Evolutionary conservation across 2,113 vertebrate genomes (phyloP).

Genomic region (Oostethus manadensis): DNA sequence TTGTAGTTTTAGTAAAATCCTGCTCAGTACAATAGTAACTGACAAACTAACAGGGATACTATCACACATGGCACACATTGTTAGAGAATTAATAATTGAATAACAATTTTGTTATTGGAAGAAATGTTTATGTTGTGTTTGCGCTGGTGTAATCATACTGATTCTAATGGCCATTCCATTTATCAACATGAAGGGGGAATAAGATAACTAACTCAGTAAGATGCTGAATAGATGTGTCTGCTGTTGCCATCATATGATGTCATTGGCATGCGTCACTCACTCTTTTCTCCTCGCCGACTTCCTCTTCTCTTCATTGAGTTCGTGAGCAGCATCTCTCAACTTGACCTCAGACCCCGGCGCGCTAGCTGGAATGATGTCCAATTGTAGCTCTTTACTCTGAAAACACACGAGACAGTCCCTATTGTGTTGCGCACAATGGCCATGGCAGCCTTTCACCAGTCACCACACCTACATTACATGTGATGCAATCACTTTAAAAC

Average conservation of each 20-base stretch:
- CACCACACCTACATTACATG: slow-evolving; percentile 1
- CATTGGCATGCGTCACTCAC: slow-evolving; percentile 62
- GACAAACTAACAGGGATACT: too few species aligned
- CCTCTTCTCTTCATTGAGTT: slow-evolving; percentile 95
- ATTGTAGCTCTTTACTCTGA: slow-evolving; percentile 95
- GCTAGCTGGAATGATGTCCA: slow-evolving; percentile 96
- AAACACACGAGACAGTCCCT: slow-evolving; percentile 34
- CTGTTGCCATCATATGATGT: not conserved
- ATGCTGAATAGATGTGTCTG: not conserved
- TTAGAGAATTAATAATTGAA: too few species aligned
- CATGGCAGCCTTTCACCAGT: slow-evolving; percentile 6
- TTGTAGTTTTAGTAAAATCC: too few species aligned
- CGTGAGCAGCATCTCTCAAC: slow-evolving; percentile 91
- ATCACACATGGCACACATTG: too few species aligned
- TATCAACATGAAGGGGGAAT: too few species aligned
- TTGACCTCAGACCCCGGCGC: slow-evolving; percentile 96
- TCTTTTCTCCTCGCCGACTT: slow-evolving; percentile 98
- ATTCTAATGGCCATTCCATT: too few species aligned
- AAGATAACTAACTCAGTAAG: too few species aligned
- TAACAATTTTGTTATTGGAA: too few species aligned
- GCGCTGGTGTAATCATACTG: too few species aligned
- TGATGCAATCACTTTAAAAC: slow-evolving; percentile 13
- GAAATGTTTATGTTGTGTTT: too few species aligned
- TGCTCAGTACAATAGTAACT: too few species aligned
- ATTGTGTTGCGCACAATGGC: slow-evolving; percentile 12